Conservation (phyloP, 2,888 invertebrate genomes). For the Lepidonotus clava region DNA sequence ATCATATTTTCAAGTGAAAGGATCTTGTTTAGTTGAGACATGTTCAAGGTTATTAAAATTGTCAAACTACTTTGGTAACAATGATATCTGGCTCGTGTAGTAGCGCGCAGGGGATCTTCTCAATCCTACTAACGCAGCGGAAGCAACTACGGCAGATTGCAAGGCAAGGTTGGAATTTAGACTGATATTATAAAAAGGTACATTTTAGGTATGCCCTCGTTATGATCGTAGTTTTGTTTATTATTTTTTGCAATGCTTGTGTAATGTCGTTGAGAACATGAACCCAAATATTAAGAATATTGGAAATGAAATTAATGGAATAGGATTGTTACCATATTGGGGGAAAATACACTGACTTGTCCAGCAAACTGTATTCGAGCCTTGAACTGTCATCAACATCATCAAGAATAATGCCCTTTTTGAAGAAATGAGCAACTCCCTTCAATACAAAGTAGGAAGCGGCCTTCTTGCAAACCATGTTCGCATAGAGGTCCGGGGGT, state of each 20-base stretch:
- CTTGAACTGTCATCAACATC: constrained; percentile 26
- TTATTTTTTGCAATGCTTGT: too few species aligned
- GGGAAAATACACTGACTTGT: neutral
- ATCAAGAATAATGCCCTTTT: constrained; percentile 41
- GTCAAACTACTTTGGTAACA: constrained; percentile 4
- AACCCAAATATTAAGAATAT: too few species aligned
- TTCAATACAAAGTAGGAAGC: too few species aligned
- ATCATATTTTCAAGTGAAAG: constrained; percentile 52
- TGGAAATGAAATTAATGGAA: neutral
- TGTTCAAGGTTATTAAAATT: neutral
- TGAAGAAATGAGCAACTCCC: too few species aligned
- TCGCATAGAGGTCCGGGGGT: too few species aligned
- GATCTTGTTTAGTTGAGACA: constrained; percentile 35
- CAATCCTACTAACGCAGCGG: neutral
- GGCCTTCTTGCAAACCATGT: too few species aligned
- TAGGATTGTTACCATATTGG: neutral
- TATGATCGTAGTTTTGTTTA: too few species aligned
- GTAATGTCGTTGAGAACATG: too few species aligned
- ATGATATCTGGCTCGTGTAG: neutral
- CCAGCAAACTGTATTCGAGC: constrained; percentile 24
- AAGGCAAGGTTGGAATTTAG: neutral
- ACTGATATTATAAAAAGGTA: neutral
- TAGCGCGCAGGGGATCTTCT: neutral
- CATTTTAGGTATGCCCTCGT: neutral
- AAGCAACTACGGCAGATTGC: neutral